Percentiles rank a stretch among this genome's conserved stretches.
phyloP scores from a whole-genome alignment of 2,797 vertebrate species.

The Neostethus bicornis region DNA sequence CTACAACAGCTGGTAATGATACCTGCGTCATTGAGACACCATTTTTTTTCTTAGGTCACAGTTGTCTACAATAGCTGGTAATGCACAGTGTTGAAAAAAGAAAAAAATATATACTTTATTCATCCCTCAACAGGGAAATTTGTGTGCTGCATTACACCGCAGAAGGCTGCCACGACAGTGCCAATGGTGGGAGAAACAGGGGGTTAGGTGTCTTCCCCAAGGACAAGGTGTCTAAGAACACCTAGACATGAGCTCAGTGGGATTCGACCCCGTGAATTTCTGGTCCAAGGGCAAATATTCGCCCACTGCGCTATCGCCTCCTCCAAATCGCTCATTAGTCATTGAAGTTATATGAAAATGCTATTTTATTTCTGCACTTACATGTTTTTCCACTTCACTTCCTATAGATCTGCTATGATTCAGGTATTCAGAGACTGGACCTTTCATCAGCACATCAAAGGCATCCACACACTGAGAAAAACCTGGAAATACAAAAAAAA shows the following conservation, averaged over 20 bases:
- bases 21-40: slow-evolving; percentile 8
- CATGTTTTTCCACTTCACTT: slow-evolving; percentile 91
- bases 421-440: slow-evolving; percentile 88
- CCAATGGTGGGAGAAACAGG: too few relatives aligned
- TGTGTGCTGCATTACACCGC: too few relatives aligned
- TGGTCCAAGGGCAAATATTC: too few relatives aligned
- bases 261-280: too few relatives aligned
- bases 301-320: too few relatives aligned
- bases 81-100: too few relatives aligned
- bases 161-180: too few relatives aligned
- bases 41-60: slow-evolving; percentile 13
- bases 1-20: slow-evolving; percentile 29
- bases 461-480: slow-evolving; percentile 85
- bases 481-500: slow-evolving; percentile 69
- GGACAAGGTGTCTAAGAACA: too few relatives aligned
- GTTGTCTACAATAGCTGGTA: slow-evolving; percentile 42
- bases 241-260: too few relatives aligned
- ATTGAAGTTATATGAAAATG: background rate
- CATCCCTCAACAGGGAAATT: too few relatives aligned
- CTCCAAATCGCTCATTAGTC: slow-evolving; percentile 10
- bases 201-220: too few relatives aligned
- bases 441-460: slow-evolving; percentile 86
- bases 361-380: slow-evolving; percentile 69
- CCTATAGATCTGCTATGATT: slow-evolving; percentile 88
- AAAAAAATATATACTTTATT: too few relatives aligned